These are phyloP conservation scores for Monomorium pharaonis DNA, from an alignment of 1,140 invertebrate genomes.

Conservation along the genomic window DNA sequence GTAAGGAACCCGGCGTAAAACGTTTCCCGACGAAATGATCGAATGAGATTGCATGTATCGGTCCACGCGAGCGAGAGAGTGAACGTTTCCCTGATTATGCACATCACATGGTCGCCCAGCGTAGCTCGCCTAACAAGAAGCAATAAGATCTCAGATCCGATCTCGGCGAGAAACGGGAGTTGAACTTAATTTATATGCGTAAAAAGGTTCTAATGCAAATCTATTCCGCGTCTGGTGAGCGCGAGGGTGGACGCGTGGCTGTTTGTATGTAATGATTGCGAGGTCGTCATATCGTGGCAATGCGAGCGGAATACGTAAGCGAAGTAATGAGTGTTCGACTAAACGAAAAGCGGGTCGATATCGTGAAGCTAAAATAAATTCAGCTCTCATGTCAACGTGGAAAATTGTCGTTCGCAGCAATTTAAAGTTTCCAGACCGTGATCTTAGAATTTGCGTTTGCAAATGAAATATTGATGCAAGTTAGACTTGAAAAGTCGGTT, in stretches of 20 bases:
- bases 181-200: slow-evolving; percentile 54
- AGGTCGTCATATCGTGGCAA: slow-evolving; percentile 34
- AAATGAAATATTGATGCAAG: slow-evolving; percentile 15
- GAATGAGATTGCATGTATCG: slow-evolving; percentile 49
- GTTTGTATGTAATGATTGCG: slow-evolving; percentile 30
- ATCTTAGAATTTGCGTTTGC: background rate
- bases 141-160: slow-evolving; percentile 54
- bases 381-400: background rate
- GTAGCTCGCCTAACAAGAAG: slow-evolving; percentile 25
- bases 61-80: slow-evolving; percentile 34
- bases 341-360: slow-evolving; percentile 20
- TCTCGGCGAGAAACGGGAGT: slow-evolving; percentile 46
- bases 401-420: slow-evolving; percentile 22
- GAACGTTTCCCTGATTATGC: slow-evolving; percentile 56
- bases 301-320: slow-evolving; percentile 26
- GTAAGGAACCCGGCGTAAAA: slow-evolving; percentile 16
- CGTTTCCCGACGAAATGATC: slow-evolving; percentile 19
- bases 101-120: slow-evolving; percentile 36
- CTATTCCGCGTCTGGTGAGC: slow-evolving; percentile 51
- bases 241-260: slow-evolving; percentile 58
- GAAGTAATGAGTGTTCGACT: slow-evolving; percentile 19
- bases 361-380: slow-evolving; percentile 35
- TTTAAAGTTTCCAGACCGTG: slow-evolving; percentile 13
- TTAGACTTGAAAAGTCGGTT: slow-evolving; percentile 19
- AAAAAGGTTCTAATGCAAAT: slow-evolving; percentile 49